Conservation (phyloP, 2,113 vertebrate genomes). For the Junco hyemalis region DNA sequence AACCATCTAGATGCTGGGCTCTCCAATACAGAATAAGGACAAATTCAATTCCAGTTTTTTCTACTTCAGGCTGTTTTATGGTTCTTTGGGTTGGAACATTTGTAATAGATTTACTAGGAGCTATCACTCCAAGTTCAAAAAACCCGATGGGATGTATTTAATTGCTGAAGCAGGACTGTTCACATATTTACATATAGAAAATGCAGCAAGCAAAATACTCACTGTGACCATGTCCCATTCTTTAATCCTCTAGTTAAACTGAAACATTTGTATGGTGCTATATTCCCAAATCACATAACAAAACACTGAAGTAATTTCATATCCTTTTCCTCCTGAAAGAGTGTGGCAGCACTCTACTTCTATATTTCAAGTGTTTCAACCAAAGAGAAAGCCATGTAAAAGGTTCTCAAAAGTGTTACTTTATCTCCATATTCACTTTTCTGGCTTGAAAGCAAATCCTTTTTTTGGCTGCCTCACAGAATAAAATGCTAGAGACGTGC, state of each 20-base stretch:
- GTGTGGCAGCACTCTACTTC: not conserved
- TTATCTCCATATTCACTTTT: conserved; percentile 28
- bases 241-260: conserved; percentile 31
- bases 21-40: not conserved
- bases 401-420: conserved; percentile 19
- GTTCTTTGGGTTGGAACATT: not conserved
- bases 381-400: conserved; percentile 43
- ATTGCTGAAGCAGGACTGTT: not conserved
- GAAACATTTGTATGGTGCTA: not conserved
- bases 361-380: conserved; percentile 15
- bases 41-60: conserved; percentile 17
- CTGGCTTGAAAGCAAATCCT: conserved; percentile 13
- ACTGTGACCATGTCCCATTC: not conserved
- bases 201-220: conserved; percentile 6
- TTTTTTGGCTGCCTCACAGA: conserved; percentile 10
- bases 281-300: not conserved
- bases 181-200: not conserved
- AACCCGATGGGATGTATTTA: conserved; percentile 15
- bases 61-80: not conserved
- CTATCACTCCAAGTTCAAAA: conserved; percentile 32
- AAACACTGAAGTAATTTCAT: conserved; percentile 22
- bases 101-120: conserved; percentile 23
- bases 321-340: not conserved
- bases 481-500: not conserved
- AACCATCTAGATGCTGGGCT: not conserved